phyloP scores from a whole-genome alignment of 2,113 vertebrate species.

The Corythoichthys haematopterus region DNA sequence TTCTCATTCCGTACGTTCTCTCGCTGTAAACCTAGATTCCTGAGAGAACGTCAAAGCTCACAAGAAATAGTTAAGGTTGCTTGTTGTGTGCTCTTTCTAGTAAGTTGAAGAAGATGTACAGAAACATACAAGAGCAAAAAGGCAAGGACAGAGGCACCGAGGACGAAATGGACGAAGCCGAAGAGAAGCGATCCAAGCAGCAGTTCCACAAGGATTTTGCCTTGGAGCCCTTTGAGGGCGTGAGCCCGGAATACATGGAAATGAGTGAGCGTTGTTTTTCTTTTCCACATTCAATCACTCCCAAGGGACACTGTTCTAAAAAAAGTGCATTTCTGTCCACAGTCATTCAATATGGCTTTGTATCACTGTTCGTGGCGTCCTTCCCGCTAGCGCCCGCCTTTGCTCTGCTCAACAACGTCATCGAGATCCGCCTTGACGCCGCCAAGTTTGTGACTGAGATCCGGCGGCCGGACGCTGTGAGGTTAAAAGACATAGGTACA shows the following conservation, averaged over 20 bases:
- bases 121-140: conserved; percentile 84
- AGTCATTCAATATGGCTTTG: conserved; percentile 98
- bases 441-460: conserved; percentile 93
- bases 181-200: conserved; percentile 74
- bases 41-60: background rate
- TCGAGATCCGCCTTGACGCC: conserved; percentile 93
- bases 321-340: background rate
- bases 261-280: conserved; percentile 81
- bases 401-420: conserved; percentile 94
- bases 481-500: conserved; percentile 93
- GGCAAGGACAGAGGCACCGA: conserved; percentile 49
- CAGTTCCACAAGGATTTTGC: conserved; percentile 87
- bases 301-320: background rate
- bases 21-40: too few relatives aligned
- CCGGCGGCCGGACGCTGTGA: conserved; percentile 85
- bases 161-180: conserved; percentile 59
- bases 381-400: conserved; percentile 94
- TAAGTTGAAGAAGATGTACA: conserved; percentile 91
- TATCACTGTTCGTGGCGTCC: conserved; percentile 95
- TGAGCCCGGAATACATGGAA: conserved; percentile 97
- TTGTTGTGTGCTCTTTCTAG: conserved; percentile 55
- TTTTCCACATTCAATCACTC: background rate
- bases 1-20: conserved; percentile 90
- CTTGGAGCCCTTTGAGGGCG: conserved; percentile 87
- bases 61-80: background rate